These are phyloP conservation scores for Anguilla rostrata DNA, from an alignment of 2,113 vertebrate genomes.

Conservation along the genomic window DNA sequence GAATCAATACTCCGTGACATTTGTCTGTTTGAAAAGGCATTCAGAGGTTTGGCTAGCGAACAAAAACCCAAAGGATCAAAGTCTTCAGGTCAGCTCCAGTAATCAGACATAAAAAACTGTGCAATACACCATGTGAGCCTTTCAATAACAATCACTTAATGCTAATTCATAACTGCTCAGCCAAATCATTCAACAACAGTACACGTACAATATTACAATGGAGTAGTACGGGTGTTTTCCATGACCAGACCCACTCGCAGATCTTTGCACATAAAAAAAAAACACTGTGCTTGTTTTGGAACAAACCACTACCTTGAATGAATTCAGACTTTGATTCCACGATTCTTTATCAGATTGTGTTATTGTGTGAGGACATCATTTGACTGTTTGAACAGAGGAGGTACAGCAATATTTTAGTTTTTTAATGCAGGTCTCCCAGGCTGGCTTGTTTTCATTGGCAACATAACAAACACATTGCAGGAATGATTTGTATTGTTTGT, in stretches of 20 bases:
- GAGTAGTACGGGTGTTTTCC: background rate
- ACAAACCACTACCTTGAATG: background rate
- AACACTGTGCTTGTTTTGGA: background rate
- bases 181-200: background rate
- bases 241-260: background rate
- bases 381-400: background rate
- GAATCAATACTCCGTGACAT: background rate
- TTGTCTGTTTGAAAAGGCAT: background rate
- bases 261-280: background rate
- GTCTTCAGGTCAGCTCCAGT: background rate
- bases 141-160: background rate
- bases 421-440: constrained; percentile 23
- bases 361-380: background rate
- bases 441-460: constrained; percentile 16
- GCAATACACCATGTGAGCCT: background rate
- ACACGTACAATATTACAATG: too few relatives aligned
- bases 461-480: constrained; percentile 36
- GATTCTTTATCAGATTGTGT: background rate
- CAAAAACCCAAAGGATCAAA: background rate
- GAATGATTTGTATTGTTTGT: constrained; percentile 33
- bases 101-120: background rate
- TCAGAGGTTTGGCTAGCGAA: background rate
- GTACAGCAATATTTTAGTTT: constrained; percentile 27
- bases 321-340: background rate
- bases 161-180: background rate